Base-by-base conservation (phyloP, 2,888 invertebrate species). In the Argyresthia goedartella region DNA sequence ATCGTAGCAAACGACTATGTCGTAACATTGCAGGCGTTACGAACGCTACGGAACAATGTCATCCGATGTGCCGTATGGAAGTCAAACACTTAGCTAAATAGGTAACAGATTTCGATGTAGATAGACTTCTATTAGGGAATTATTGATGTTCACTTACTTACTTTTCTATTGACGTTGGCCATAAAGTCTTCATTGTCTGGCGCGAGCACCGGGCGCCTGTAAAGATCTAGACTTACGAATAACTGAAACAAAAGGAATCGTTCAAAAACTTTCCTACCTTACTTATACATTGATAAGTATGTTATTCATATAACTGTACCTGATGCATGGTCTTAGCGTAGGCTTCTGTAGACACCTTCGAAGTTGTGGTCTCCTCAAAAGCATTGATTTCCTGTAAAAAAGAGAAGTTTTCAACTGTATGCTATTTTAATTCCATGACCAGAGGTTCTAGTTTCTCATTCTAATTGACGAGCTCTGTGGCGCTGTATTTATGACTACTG, bases 101-200 rank as follows among this genome's bases (percentile, higher is more conserved):
- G n/a, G n/a, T n/a, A n/a, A 6, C 25, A 25, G 25, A 25, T 25
- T 25, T 25, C 6, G 25, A 25, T 25, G 6, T 25, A 25, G 2
- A 25, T 25, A 48, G 39, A 3, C 39, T 11, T 15, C 33, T 34
- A 11, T 36, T 34, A n/a, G n/a, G n/a, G 33, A 33, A n/a, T 39
- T 3, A 39, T 39, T 33, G n/a, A 11, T 1, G 6, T 11, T 14
- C 6, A 43, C 2, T 43, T 13, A n/a, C 51, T 55, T 66, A 88
- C 89, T 81, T 88, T 88, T 65, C 89, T 75, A 57, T 88, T 89
- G 13, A 89, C 80, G 63, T 88, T 89, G 6, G 89, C 88, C 35
- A 89, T 69, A 56, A 89, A 89, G 60, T 89, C 89, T 69, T 89
- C 89, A 61, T 89, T 89, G 57, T 89, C 89, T 0, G 80, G 66